These are phyloP conservation scores for Acrossocheilus wenchowensis DNA, from an alignment of 2,797 vertebrate species.

Conservation along the genomic window DNA sequence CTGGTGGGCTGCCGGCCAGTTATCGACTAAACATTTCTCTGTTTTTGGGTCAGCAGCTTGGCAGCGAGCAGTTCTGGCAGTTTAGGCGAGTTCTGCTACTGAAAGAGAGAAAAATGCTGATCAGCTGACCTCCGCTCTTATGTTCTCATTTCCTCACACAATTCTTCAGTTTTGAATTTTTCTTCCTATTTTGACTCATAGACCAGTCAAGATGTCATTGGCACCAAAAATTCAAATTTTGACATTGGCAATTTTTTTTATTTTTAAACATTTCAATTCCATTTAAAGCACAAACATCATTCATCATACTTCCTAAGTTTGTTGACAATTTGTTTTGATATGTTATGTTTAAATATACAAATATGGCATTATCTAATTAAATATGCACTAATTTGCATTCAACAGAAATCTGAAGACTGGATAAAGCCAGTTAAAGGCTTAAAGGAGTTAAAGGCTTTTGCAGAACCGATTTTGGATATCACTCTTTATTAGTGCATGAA, in stretches of 20 bases:
- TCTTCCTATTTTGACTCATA: background rate
- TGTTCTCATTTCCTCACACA: background rate
- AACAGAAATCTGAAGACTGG: background rate
- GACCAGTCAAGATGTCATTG: background rate
- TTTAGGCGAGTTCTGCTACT: conserved; percentile 36
- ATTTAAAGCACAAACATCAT: background rate
- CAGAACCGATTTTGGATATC: background rate
- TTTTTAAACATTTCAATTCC: background rate
- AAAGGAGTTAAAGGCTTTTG: background rate
- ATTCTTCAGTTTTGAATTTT: background rate
- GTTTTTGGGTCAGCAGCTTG: conserved; percentile 75
- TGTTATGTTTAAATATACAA: background rate
- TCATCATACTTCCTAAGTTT: background rate
- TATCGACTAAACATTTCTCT: conserved; percentile 69
- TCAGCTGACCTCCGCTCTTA: conserved; percentile 25
- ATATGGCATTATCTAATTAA: background rate
- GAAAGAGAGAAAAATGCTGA: conserved; percentile 25
- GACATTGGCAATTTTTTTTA: background rate
- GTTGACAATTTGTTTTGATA: background rate
- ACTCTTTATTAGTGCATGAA: background rate
- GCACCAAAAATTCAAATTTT: background rate
- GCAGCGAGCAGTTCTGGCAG: conserved; percentile 55
- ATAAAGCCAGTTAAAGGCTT: background rate
- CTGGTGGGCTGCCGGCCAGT: conserved; percentile 64
- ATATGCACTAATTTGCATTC: background rate